Base-by-base conservation (phyloP, 2,113 vertebrate species). In the Dromiciops gliroides region DNA sequence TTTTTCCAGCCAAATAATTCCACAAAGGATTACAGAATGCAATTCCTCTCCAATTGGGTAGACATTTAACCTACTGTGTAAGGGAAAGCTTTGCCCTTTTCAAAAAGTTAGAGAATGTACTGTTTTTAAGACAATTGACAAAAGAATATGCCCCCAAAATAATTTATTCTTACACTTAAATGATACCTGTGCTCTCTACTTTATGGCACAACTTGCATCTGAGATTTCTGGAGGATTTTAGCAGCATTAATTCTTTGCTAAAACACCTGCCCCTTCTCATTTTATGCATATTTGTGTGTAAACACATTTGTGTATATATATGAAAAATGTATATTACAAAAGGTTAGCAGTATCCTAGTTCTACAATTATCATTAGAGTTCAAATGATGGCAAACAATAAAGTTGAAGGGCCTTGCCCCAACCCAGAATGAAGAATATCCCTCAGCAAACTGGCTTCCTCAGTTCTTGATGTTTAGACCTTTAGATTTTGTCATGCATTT, bases 1-100 rank as follows among this genome's bases (percentile, higher is more conserved):
- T 44, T 91, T 31, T 67, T 92, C 49, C 50, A 92, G 48, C 8
- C 93, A 96, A 75, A 48, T 9, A 48, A 47, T 94, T 89, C 67
- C n/a, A 83, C 67, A 83, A 83, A 83, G 67, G 37, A 83, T 83
- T 83, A 83, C 67, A 83, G n/a, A 83, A 83, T 83, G 67, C 8
- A 44, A 83, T 83, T 44, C n/a, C 37, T 75, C 67, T 83, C 67
- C 67, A 83, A 8, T 49, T 83, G 12, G 75, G n/a, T 50, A 89
- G 49, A 90, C 48, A 95, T 12, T 60, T 89, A 95, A 95, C 31
- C 22, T 25, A 67, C 48, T 47, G 3, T 37, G 88, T 37, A 92
- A 49, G 49, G 37, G 9, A 49, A 48, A 67, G 47, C 60, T 75
- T 83, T 92, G 83, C 12, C n/a, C 6, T 93, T 91, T 90, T 47